These are phyloP conservation scores for Odocoileus virginianus DNA, from an alignment of 2,113 vertebrate species.

Conservation along the genomic window DNA sequence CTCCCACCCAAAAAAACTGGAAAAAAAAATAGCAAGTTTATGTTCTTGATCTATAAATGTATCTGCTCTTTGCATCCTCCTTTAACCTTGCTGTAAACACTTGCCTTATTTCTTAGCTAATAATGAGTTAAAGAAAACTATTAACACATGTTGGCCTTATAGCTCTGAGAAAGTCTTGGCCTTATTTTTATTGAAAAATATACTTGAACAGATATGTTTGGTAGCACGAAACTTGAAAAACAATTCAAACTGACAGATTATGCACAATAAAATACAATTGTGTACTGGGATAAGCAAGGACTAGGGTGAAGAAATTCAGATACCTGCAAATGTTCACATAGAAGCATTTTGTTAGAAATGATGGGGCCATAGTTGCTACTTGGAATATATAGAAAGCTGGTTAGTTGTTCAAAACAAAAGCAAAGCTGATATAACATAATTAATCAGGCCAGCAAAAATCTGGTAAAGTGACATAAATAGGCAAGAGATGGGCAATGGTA, in stretches of 20 bases:
- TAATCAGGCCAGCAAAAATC: neutral
- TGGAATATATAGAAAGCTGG: neutral
- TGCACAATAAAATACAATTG: neutral
- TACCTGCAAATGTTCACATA: neutral
- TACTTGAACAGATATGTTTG: neutral
- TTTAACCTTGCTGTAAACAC: neutral
- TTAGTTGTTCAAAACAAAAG: neutral
- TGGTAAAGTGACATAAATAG: no score
- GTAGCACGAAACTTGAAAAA: neutral
- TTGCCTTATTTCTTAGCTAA: neutral
- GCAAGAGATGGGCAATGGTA: neutral
- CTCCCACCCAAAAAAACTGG: fast-evolving
- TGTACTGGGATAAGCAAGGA: neutral
- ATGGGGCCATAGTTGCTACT: neutral
- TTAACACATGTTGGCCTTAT: neutral
- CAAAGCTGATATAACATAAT: neutral
- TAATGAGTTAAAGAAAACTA: neutral
- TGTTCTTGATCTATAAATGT: neutral
- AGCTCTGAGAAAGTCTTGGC: neutral
- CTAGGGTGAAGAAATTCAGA: neutral
- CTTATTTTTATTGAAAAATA: neutral
- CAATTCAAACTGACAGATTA: neutral
- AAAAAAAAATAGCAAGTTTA: neutral
- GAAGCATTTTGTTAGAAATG: neutral
- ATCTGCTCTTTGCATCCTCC: neutral